Evolutionary conservation across 2,797 vertebrate genomes (phyloP), one percentile per base, ranked within the genome.

Genomic region (Aldrovandia affinis): DNA sequence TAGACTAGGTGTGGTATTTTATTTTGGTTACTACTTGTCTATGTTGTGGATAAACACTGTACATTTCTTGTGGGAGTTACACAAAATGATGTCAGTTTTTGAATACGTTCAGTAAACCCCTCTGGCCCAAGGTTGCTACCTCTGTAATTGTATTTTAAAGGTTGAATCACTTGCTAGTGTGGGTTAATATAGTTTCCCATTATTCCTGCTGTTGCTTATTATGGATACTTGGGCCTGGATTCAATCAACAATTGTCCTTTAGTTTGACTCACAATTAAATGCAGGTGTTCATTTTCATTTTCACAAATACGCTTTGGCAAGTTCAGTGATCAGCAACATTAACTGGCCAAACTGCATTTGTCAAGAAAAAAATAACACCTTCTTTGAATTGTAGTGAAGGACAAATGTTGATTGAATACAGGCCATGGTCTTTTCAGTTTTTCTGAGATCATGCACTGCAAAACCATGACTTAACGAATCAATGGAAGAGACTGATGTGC

Each of bases 11-110:
- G 42, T 52, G 77, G 77, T 47, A 28, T 25, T 28, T 28, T 47
- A 68, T 68, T 68, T 28, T 68, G 65, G 65, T 68, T 68, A 68
- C 65, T 68, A 68, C n/a, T 28, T 28, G 4, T 68, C 65, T 22
- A 36, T 68, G 65, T 68, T 68, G 65, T 68, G 65, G 28, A 68
- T 68, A 15, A 68, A 68, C 65, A 68, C 7, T 68, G 33, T 12
- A 30, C 33, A 68, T 68, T 68, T 44, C 73, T 50, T 28, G 39
- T 28, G 44, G 22, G 47, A 9, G 47, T 44, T 79, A 44, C 77
- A 28, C 42, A 79, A 8, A 25, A 52, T 50, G 42, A 79, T 7
- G 47, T 54, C 77, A 78, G 75, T n/a, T 63, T 63, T 20, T 20
- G 59, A 63, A 63, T 28, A 63, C 5, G 6, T n/a, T 20, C 75